Evolutionary conservation across 2,888 invertebrate species (phyloP).

Genomic region (Lomographa bimaculata): DNA sequence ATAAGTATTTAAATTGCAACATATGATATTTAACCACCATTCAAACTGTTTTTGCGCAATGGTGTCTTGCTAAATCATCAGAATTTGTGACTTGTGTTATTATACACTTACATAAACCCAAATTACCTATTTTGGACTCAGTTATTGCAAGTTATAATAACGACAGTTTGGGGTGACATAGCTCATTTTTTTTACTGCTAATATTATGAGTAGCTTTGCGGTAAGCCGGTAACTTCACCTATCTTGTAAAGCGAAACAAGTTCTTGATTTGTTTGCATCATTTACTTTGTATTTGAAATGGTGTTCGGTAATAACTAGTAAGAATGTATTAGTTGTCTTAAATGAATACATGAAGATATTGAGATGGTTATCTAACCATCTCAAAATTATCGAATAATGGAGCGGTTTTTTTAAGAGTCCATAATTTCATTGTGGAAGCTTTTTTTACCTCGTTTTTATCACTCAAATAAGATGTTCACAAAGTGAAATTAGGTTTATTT

Average conservation of each 20-base stretch:
- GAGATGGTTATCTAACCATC: too few relatives aligned
- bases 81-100: not conserved
- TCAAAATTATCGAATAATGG: too few relatives aligned
- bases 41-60: not conserved
- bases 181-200: constrained; percentile 4
- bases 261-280: constrained; percentile 1
- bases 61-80: constrained; percentile 8
- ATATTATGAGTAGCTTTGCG: too few relatives aligned
- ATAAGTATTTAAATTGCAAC: too few relatives aligned
- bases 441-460: too few relatives aligned
- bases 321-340: too few relatives aligned
- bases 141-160: not conserved
- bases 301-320: too few relatives aligned
- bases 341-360: too few relatives aligned
- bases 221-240: not conserved
- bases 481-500: too few relatives aligned
- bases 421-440: too few relatives aligned
- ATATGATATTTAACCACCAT: not conserved
- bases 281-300: not conserved
- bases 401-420: too few relatives aligned
- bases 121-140: constrained; percentile 1
- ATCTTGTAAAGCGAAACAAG: not conserved
- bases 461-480: too few relatives aligned
- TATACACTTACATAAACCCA: constrained; percentile 1
- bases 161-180: constrained; percentile 3